Conservation (phyloP, 2,888 invertebrate genomes). For the Psococerastis gibbosa region DNA sequence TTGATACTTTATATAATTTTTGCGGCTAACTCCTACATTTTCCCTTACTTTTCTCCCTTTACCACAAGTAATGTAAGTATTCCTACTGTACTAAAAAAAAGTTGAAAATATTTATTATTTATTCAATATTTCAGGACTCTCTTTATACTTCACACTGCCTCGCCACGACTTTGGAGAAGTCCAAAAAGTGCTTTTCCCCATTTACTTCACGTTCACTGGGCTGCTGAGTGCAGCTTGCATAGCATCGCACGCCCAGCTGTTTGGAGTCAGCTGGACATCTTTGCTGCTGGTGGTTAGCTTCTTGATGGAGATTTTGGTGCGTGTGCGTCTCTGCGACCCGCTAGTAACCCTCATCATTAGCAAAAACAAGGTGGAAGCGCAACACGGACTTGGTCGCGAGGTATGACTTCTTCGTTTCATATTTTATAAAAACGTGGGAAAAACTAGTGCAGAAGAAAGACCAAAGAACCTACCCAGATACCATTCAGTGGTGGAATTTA, state of each 20-base stretch:
- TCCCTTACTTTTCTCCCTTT: conserved; percentile 10
- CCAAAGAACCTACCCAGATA: no score
- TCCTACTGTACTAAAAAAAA: no score
- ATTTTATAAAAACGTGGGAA: no score
- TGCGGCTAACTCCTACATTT: no score
- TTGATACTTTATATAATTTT: no score
- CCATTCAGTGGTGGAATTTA: no score
- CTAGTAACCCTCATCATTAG: conserved; percentile 51
- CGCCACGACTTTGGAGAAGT: conserved; percentile 75
- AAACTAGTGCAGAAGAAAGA: no score
- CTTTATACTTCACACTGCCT: conserved; percentile 68
- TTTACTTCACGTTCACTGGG: conserved; percentile 66
- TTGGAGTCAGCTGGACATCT: background rate
- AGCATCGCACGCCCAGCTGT: conserved; percentile 43
- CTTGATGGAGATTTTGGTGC: conserved; percentile 51
- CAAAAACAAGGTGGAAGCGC: conserved; percentile 49
- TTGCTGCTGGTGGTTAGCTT: conserved; percentile 37
- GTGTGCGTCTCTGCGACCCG: conserved; percentile 56
- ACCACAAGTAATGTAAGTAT: conserved; percentile 8
- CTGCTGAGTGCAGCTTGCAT: conserved; percentile 52
- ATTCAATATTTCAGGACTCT: conserved; percentile 42
- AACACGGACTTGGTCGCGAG: conserved; percentile 15
- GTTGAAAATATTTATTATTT: conserved; percentile 13
- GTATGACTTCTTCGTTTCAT: no score
- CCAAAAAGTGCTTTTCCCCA: conserved; percentile 70